Base-by-base conservation (phyloP, 2,888 invertebrate genomes). In the Drosophila dives region DNA sequence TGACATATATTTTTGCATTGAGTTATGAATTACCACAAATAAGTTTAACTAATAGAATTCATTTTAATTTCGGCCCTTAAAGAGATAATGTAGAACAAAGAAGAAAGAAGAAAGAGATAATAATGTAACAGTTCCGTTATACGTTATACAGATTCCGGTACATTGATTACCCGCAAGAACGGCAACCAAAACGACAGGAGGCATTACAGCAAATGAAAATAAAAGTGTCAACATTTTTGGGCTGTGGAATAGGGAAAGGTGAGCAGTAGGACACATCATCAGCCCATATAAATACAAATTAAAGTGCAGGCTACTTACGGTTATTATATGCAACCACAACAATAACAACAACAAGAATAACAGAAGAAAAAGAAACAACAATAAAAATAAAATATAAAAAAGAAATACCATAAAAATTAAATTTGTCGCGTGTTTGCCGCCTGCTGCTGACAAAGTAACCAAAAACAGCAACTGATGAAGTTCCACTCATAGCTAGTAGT, bases 341-440 rank as follows among this genome's bases (percentile, higher is more conserved):
- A 68, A 59, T 49, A 68, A 51, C 54, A 60, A 55, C 48, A 64
- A 10, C 62, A 65, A 60, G 53, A 50, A 38, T 42, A 54, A 38
- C 42, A 40, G 36, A 50, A 55, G 34, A 42, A 66, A 20, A 11
- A 72, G 3, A 45, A 58, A 42, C 56, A 64, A 64, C 60, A 69
- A 66, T 68, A 69, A 71, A 78, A 77, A 68, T 69, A 67, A 56
- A 75, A 76, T 48, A 78, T 79, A 72, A 67, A 78, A 88, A 74
- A 73, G 76, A 89, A 80, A 80, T 75, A 81, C 79, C 77, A 87
- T 83, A 64, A 68, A 76, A 84, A 84, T 79, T 84, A 89, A 89
- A 85, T 87, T 87, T 87, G 87, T 87, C 87, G 89, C 87, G 87
- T 87, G 87, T 89, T 89, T 80, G 87, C 78, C 85, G 87, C 83